Evolutionary conservation across 37 sponge, comb jelly and placozoan genomes (phyloP), one percentile per base, ranked within the genome.

Genomic region (Hormiphora californensis): DNA sequence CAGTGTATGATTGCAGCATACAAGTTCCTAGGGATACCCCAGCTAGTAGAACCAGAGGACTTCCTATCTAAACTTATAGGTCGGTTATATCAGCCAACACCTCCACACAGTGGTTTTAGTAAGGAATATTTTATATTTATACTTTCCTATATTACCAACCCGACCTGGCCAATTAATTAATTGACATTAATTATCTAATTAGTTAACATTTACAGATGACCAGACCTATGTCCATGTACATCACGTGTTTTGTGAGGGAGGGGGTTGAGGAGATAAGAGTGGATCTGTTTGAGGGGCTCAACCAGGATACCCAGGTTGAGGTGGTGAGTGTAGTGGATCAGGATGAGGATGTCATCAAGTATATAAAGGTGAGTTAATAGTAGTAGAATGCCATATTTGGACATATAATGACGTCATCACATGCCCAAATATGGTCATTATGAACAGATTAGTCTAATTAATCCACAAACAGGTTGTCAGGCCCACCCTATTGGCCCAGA

Each of bases 191-290:
- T 15, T 49, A 17, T 49, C 9, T 49, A 49, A 17, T 15, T n/a
- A 19, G 7, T 27, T 67, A 30, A 7, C 35, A 21, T 19, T 11
- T 28, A 0, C 81, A 73, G 81, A 73, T 46, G 81, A 73, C 4
- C 81, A 73, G 44, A 73, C 81, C n/a, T n/a, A 73, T 73, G 81
- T 73, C 81, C 17, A 73, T 73, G 81, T 73, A 73, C 81, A 21
- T 73, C 1, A 43, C 81, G 2, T 73, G 81, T 40, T 73, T 73
- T 41, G 81, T 73, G 27, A 43, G 43, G 46, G 81, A 73, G 4
- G 81, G 81, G 5, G 43, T 73, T 21, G 81, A 73, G 44, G 44
- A 73, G 81, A 73, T 73, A 1, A 43, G 46, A 41, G 81, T 73
- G 25, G 35, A 73, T 40, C 81, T 73, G 81, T 73, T 73, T 19